These are phyloP conservation scores for Xestia rhomboidea DNA, from an alignment of 2,888 invertebrate species.

Conservation along the genomic window DNA sequence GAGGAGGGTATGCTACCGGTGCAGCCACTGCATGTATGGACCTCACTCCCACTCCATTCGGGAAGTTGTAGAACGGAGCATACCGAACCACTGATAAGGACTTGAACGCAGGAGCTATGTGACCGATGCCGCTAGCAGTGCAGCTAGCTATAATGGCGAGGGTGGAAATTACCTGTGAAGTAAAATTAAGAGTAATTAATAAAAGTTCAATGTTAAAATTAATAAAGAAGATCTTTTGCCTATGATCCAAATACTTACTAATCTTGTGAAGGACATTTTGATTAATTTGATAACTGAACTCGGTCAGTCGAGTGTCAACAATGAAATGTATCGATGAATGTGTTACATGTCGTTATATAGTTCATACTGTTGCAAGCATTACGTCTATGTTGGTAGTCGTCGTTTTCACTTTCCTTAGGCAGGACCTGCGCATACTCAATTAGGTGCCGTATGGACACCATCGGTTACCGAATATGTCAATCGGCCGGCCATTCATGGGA, in stretches of 20 bases:
- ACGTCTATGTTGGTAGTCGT: conserved; percentile 81
- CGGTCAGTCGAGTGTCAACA: conserved; percentile 82
- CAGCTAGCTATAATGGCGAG: conserved; percentile 84
- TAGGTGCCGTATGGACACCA: conserved; percentile 82
- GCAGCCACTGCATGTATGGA: conserved; percentile 85
- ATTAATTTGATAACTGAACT: conserved; percentile 76
- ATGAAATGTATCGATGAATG: conserved; percentile 83
- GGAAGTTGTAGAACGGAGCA: conserved; percentile 88
- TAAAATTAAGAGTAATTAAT: conserved; percentile 38
- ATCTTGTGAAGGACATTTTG: conserved; percentile 83
- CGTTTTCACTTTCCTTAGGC: conserved; percentile 89
- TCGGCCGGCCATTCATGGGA: conserved; percentile 78
- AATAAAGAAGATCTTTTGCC: neutral
- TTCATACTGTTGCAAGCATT: conserved; percentile 89
- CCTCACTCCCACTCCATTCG: conserved; percentile 80
- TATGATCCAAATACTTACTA: conserved; percentile 78
- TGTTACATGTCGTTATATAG: conserved; percentile 88
- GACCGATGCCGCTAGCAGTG: conserved; percentile 85
- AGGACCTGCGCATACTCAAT: conserved; percentile 86
- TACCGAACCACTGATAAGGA: conserved; percentile 85
- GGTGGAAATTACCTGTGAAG: conserved; percentile 79
- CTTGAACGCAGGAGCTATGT: conserved; percentile 79
- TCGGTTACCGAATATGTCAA: conserved; percentile 82
- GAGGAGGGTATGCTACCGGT: conserved; percentile 58
- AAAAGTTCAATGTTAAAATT: neutral